These are phyloP conservation scores for Dryocosmus kuriphilus DNA, from an alignment of 2,888 invertebrate genomes.

Conservation along the genomic window DNA sequence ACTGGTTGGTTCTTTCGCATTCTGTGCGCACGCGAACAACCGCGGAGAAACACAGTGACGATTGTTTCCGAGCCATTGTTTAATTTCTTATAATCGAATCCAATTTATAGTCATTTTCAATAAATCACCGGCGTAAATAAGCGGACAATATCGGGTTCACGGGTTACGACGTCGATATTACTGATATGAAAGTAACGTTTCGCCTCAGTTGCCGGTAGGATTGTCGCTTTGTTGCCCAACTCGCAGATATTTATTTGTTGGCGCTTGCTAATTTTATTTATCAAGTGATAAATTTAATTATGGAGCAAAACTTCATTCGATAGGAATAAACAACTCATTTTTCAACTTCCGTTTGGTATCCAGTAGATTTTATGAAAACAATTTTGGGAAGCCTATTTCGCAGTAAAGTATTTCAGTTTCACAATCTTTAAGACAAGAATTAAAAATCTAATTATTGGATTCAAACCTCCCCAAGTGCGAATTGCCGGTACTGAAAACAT, in stretches of 20 bases:
- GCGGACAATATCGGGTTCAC: conserved; percentile 36
- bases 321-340: background rate
- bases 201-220: conserved; percentile 30
- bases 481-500: too few species aligned
- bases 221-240: conserved; percentile 29
- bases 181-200: conserved; percentile 40
- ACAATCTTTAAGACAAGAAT: too few species aligned
- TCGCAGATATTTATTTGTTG: conserved; percentile 5
- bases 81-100: conserved; percentile 53
- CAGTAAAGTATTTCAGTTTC: too few species aligned
- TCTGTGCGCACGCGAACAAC: conserved; percentile 48
- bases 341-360: background rate
- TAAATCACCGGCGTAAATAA: conserved; percentile 35
- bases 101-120: conserved; percentile 44
- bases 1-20: conserved; percentile 44
- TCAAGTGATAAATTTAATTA: conserved; percentile 22
- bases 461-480: too few species aligned
- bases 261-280: conserved; percentile 19
- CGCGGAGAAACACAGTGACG: conserved; percentile 51
- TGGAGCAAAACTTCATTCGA: background rate
- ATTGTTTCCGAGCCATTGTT: conserved; percentile 48
- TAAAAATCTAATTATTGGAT: too few species aligned
- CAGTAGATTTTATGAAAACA: background rate
- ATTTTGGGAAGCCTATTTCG: background rate
- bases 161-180: conserved; percentile 29